Percentiles rank a stretch among this genome's conserved stretches.
phyloP scores from a whole-genome alignment of 2,113 vertebrate species.

The Anhinga rufa region DNA sequence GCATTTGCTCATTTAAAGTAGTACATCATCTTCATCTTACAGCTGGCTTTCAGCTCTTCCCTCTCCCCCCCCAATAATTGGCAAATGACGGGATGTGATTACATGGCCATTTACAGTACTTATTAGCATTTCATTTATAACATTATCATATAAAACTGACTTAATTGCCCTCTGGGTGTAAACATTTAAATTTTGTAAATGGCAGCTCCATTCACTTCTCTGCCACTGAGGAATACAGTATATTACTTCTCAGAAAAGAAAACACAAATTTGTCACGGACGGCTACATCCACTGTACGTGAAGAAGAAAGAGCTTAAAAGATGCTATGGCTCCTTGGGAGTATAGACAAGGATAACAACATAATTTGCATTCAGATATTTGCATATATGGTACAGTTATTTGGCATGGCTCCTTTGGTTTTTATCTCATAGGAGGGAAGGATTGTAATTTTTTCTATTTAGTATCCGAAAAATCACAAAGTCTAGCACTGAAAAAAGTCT shows the following conservation, averaged over 20 bases:
- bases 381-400: conserved; percentile 41
- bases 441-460: conserved; percentile 1
- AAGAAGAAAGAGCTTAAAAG: conserved; percentile 50
- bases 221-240: conserved; percentile 37
- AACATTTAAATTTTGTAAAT: conserved; percentile 65
- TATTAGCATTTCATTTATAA: conserved; percentile 71
- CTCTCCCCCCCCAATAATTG: not conserved
- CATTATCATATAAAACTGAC: conserved; percentile 63
- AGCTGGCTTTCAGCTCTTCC: not conserved
- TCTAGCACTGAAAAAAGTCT: not conserved
- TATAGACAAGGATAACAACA: conserved; percentile 41
- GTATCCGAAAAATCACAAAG: not conserved
- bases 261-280: conserved; percentile 34
- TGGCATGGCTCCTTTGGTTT: conserved; percentile 13
- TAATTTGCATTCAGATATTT: conserved; percentile 54
- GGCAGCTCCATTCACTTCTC: conserved; percentile 30
- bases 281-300: not conserved
- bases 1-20: not conserved
- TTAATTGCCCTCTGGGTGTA: conserved; percentile 61
- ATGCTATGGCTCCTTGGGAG: conserved; percentile 26
- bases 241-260: conserved; percentile 50
- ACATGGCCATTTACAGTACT: conserved; percentile 54
- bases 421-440: conserved; percentile 5
- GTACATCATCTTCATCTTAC: not conserved
- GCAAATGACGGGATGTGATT: conserved; percentile 47